Conservation (phyloP, 2,113 vertebrate species). For the Rhabdomys dilectus region DNA sequence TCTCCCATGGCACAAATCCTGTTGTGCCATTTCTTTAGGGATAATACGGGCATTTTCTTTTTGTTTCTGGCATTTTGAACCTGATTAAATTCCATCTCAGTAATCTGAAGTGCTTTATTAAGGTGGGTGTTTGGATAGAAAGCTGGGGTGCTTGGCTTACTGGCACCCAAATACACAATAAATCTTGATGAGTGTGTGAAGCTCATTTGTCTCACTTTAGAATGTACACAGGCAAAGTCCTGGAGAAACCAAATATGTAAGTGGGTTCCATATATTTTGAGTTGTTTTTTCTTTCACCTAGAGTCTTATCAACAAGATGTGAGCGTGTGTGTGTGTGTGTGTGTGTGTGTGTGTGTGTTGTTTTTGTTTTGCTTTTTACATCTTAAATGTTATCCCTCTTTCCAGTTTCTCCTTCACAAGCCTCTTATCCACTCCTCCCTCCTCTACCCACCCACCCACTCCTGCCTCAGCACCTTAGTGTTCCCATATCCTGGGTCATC, state of each 20-base stretch:
- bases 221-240: not conserved
- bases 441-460: too few relatives aligned
- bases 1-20: not conserved
- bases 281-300: not conserved
- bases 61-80: slow-evolving; percentile 7
- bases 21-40: not conserved
- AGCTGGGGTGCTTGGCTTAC: not conserved
- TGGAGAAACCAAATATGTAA: not conserved
- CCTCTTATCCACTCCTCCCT: too few relatives aligned
- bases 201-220: not conserved
- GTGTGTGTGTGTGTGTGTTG: not conserved
- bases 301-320: not conserved
- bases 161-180: not conserved
- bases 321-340: not conserved
- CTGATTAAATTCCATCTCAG: slow-evolving; percentile 33
- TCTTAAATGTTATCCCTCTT: too few relatives aligned
- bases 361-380: too few relatives aligned
- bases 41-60: not conserved
- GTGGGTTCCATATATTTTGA: too few relatives aligned
- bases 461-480: too few relatives aligned
- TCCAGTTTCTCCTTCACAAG: too few relatives aligned
- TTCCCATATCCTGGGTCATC: too few relatives aligned
- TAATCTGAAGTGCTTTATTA: slow-evolving; percentile 17
- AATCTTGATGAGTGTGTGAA: not conserved
- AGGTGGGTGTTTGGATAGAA: slow-evolving; percentile 20